Conservation (phyloP, 2,888 invertebrate genomes). For the Nomada ruficornis region DNA sequence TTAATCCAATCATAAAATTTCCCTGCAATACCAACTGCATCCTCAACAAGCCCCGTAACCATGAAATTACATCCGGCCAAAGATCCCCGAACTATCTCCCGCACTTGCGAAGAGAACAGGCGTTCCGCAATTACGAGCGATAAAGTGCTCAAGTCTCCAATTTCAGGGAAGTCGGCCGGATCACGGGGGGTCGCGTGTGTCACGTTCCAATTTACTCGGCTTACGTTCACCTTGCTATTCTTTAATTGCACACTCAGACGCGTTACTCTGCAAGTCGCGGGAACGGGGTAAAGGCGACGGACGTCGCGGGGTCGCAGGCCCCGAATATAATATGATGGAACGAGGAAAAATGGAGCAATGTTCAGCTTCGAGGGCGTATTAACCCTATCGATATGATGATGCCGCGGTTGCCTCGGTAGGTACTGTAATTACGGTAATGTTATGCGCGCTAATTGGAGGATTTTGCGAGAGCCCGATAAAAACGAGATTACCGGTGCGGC, state of each 20-base stretch:
- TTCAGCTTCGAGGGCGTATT: slow-evolving; percentile 72
- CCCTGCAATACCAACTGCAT: too few relatives aligned
- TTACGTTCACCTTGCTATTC: slow-evolving; percentile 30
- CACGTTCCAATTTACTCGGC: slow-evolving; percentile 7
- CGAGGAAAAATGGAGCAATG: slow-evolving; percentile 50
- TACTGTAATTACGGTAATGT: slow-evolving; percentile 81
- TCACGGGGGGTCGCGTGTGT: slow-evolving; percentile 2
- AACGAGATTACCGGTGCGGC: slow-evolving; percentile 75
- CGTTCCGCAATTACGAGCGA: slow-evolving; percentile 12
- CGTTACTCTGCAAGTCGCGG: not conserved
- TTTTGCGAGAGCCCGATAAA: slow-evolving; percentile 78
- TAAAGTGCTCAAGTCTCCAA: slow-evolving; percentile 38
- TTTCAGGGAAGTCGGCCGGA: slow-evolving; percentile 8
- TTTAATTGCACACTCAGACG: slow-evolving; percentile 38
- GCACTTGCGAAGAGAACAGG: not conserved
- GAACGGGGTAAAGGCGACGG: not conserved
- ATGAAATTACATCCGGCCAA: too few relatives aligned
- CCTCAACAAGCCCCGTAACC: not conserved
- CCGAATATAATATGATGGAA: slow-evolving; percentile 51
- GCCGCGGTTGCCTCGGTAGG: slow-evolving; percentile 64
- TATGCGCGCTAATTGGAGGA: slow-evolving; percentile 81
- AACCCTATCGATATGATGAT: slow-evolving; percentile 73
- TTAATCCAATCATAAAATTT: too few relatives aligned
- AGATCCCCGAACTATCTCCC: not conserved
- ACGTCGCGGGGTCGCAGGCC: not conserved